phyloP scores from a whole-genome alignment of 2,113 vertebrate genomes.

The Chaetorhynchus papuensis region DNA sequence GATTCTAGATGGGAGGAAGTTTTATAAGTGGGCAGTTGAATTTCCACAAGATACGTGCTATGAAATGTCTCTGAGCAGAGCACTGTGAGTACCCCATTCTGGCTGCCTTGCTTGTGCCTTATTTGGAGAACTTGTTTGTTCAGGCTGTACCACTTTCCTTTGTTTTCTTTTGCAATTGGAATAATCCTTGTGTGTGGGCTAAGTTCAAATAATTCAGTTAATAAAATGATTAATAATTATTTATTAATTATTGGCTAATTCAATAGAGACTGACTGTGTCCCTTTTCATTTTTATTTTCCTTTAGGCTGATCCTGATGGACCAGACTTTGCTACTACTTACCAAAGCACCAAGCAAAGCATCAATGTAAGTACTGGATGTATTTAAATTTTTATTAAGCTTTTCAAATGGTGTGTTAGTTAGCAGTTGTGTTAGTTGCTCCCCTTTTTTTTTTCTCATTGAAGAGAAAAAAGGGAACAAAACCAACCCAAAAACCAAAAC shows the following conservation, averaged over 20 bases:
- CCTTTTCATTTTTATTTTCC: not conserved
- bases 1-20: not conserved
- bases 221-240: not conserved
- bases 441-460: not conserved
- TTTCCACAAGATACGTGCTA: not conserved
- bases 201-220: not conserved
- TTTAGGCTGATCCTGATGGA: constrained; percentile 82
- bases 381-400: not conserved
- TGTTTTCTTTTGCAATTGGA: not conserved
- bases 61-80: not conserved
- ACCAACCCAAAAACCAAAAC: not conserved
- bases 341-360: constrained; percentile 81
- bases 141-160: not conserved
- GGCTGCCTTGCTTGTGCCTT: not conserved
- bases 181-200: not conserved
- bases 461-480: not conserved
- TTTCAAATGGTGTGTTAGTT: not conserved
- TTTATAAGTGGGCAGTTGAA: not conserved
- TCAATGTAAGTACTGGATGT: constrained; percentile 75
- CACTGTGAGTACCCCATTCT: not conserved
- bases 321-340: constrained; percentile 82
- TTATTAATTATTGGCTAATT: not conserved
- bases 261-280: not conserved
- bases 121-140: not conserved
- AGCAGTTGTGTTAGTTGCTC: not conserved